These are phyloP conservation scores for Lepas anatifera DNA, from an alignment of 2,888 invertebrate genomes.

Conservation along the genomic window DNA sequence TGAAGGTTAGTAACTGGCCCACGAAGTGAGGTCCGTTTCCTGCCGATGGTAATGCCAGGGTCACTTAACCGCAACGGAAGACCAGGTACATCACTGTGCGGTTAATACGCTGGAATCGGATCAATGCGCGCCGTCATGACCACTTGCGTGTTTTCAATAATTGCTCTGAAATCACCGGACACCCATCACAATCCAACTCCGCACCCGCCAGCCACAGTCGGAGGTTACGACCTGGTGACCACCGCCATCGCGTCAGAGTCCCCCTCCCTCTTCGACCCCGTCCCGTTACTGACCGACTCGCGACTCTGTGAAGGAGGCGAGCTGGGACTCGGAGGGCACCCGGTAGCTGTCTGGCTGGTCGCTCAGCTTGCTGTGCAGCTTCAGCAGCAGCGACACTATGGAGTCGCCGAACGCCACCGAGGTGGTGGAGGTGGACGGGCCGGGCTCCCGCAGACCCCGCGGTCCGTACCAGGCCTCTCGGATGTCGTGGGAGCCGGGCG, in stretches of 20 bases:
- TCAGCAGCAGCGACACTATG: conserved; percentile 74
- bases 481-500: conserved; percentile 1
- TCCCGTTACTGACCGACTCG: conserved; percentile 8
- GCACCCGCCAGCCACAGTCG: too few species aligned
- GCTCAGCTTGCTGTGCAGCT: conserved; percentile 78
- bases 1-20: conserved; percentile 18
- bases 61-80: too few species aligned
- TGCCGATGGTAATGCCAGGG: too few species aligned
- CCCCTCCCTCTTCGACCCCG: too few species aligned
- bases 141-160: too few species aligned
- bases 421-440: conserved; percentile 2
- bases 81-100: too few species aligned
- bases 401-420: conserved; percentile 48
- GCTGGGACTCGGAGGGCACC: conserved; percentile 27
- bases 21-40: conserved; percentile 26
- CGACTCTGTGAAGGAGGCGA: conserved; percentile 14
- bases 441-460: neutral
- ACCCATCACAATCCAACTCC: too few species aligned
- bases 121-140: too few species aligned
- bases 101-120: too few species aligned
- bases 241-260: too few species aligned
- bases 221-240: too few species aligned
- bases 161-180: too few species aligned
- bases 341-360: conserved; percentile 60
- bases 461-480: neutral